Evolutionary conservation across 2,113 vertebrate genomes (phyloP), one percentile per base, ranked within the genome.

Genomic region (Alosa alosa): DNA sequence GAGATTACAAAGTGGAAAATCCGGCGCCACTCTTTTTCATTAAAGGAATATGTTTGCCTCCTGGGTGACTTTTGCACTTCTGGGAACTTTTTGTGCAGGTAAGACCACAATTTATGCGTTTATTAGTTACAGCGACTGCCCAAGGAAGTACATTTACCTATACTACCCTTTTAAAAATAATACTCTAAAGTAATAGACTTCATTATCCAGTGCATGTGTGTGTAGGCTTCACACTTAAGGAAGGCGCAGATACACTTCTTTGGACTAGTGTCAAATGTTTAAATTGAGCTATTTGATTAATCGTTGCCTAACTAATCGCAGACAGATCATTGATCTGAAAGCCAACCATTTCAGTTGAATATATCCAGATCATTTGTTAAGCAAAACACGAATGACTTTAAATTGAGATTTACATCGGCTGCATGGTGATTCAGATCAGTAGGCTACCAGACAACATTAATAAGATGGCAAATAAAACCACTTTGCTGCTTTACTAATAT

Each of bases 11-110:
- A 85, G 90, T 88, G 86, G 90, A 85, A 88, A 84, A 89, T 88
- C 91, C 83, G 88, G 88, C 55, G 88, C 85, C 87, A 83, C 90
- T 90, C 64, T 83, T 81, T 89, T 50, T 52, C 84, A 90, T 68
- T 90, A 89, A 88, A 92, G 94, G 94, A 96, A 92, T 90, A 96
- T 96, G 96, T 91, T 91, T 90, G 91, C 92, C 86, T 91, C 93
- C 90, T 92, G 95, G 93, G 86, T 96, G 90, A 95, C 93, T 92
- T 94, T 95, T 89, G 94, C 95, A 86, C 94, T 96, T 92, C 95
- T 95, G 92, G 96, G 94, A 92, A 95, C 94, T 96, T 93, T 97
- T 89, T 95, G 95, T 92, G 94, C 96, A 96, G 96, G 97, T 97
- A 93, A 95, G 93, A 82, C 55, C 49, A 39, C 55, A n/a, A 36